Evolutionary conservation across 1,140 invertebrate species (phyloP).

Genomic region (Meteorus sp.): DNA sequence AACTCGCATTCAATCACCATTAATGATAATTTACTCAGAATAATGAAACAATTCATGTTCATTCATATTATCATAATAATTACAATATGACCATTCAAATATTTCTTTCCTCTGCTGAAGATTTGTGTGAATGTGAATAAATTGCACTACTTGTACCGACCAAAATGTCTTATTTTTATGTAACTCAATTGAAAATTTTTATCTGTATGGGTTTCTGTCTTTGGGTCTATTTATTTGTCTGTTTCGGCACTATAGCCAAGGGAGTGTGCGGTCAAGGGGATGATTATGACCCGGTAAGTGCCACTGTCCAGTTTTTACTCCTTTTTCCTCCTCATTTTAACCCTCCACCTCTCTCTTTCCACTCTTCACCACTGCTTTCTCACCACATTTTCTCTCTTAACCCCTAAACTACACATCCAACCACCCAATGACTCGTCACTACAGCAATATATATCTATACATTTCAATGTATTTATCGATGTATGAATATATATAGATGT

Average conservation of each 20-base stretch:
- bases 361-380: constrained; percentile 9
- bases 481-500: neutral
- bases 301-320: constrained; percentile 54
- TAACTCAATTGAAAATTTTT: neutral
- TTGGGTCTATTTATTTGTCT: too few species aligned
- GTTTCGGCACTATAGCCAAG: too few species aligned
- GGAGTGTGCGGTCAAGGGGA: neutral
- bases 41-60: too few species aligned
- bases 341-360: constrained; percentile 29
- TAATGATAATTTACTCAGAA: too few species aligned
- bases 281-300: constrained; percentile 54
- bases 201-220: neutral
- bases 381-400: constrained; percentile 13
- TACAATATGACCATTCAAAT: too few species aligned
- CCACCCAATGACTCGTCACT: too few species aligned
- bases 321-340: constrained; percentile 17
- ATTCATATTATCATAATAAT: too few species aligned
- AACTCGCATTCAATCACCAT: too few species aligned
- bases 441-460: too few species aligned
- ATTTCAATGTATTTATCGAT: constrained; percentile 4
- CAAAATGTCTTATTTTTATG: neutral
- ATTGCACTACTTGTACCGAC: too few species aligned
- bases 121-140: neutral
- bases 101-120: neutral
- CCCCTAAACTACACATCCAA: too few species aligned